phyloP scores from a whole-genome alignment of 2,797 vertebrate genomes.

The Coendou prehensilis region DNA sequence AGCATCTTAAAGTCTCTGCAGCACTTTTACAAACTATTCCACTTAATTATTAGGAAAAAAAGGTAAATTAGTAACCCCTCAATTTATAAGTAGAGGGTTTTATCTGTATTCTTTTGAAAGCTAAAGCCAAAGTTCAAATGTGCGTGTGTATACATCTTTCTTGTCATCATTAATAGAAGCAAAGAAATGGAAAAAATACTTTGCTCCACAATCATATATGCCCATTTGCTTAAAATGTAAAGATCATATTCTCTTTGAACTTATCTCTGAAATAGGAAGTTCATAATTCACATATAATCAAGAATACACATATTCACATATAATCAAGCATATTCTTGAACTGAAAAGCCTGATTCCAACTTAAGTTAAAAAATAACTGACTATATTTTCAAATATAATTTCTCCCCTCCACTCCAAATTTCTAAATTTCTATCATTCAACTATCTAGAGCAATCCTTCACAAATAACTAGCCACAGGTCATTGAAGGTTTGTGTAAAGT shows the following conservation, averaged over 20 bases:
- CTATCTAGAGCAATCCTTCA: neutral
- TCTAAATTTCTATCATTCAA: constrained; percentile 18
- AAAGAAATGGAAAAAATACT: constrained; percentile 57
- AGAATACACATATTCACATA: neutral
- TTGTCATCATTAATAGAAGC: constrained; percentile 24
- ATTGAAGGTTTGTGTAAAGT: neutral
- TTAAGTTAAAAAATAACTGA: neutral
- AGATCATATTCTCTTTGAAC: constrained; percentile 25
- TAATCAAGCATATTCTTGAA: constrained; percentile 61
- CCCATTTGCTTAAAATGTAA: constrained; percentile 51
- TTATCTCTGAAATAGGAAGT: constrained; percentile 57
- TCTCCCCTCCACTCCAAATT: constrained; percentile 38
- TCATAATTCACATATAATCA: constrained; percentile 31
- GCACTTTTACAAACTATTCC: constrained; percentile 39
- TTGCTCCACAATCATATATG: neutral
- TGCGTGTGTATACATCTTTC: neutral
- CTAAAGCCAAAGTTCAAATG: constrained; percentile 50
- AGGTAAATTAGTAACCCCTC: neutral
- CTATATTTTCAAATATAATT: constrained; percentile 31
- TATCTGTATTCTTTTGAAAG: constrained; percentile 58
- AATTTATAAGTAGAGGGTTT: neutral
- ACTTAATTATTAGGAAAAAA: constrained; percentile 34
- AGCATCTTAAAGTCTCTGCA: constrained; percentile 1
- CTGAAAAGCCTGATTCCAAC: constrained; percentile 41
- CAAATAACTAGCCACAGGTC: constrained; percentile 33